These are phyloP conservation scores for Drosophila tani DNA, from an alignment of 1,140 invertebrate species.

Conservation along the genomic window DNA sequence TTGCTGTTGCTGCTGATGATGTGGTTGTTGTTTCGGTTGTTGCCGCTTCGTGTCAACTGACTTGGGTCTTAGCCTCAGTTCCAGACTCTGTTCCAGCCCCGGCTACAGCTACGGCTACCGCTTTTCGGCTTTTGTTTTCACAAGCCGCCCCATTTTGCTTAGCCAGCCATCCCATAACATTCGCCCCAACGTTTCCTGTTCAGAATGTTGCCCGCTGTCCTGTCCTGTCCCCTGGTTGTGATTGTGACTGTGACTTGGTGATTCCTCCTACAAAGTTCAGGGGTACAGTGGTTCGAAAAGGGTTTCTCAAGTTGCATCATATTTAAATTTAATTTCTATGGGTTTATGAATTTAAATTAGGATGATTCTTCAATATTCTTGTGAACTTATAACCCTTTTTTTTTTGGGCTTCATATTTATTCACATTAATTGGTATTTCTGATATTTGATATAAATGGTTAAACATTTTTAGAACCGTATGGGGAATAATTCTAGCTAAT, in stretches of 20 bases:
- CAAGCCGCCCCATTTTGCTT: constrained; percentile 68
- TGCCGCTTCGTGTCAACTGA: constrained; percentile 75
- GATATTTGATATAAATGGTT: too few relatives aligned
- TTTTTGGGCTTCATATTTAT: background rate
- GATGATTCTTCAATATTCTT: background rate
- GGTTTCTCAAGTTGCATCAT: background rate
- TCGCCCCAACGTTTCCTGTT: constrained; percentile 77
- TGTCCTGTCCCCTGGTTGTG: constrained; percentile 36
- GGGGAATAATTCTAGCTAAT: too few relatives aligned
- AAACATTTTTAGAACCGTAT: too few relatives aligned
- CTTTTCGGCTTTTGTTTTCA: constrained; percentile 58
- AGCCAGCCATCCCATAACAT: constrained; percentile 67
- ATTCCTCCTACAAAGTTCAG: constrained; percentile 44
- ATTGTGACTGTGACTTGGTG: constrained; percentile 48
- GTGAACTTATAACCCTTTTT: background rate
- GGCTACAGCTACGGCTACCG: constrained; percentile 38
- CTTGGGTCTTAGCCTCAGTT: constrained; percentile 46
- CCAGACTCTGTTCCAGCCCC: constrained; percentile 9
- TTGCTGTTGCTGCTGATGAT: constrained; percentile 16
- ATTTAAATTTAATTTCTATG: background rate
- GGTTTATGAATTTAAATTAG: background rate
- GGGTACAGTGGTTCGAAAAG: constrained; percentile 19
- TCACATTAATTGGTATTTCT: too few relatives aligned
- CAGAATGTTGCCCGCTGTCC: constrained; percentile 54
- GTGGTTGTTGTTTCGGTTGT: constrained; percentile 43